Evolutionary conservation across 2,113 vertebrate genomes (phyloP).

Genomic region (Lophochroa leadbeateri): DNA sequence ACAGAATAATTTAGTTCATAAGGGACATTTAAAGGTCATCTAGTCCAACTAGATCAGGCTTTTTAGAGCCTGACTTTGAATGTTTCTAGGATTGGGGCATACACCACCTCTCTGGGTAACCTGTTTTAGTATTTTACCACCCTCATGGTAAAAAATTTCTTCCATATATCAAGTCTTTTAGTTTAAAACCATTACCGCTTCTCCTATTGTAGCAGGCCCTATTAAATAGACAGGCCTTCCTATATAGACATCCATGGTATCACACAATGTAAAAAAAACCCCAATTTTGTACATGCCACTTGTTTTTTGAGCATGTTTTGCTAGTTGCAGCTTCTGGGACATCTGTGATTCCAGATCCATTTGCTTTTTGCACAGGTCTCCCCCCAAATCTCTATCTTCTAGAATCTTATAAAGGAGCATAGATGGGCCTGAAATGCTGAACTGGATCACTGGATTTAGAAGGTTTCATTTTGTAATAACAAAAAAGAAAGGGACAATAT

Average conservation of each 20-base stretch:
- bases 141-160: not conserved
- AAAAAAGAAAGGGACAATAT: not conserved
- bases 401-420: not conserved
- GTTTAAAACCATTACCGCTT: not conserved
- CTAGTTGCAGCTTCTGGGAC: not conserved
- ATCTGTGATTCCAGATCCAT: not conserved
- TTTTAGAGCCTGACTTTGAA: not conserved
- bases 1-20: not conserved
- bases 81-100: not conserved
- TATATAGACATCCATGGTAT: fast-evolving
- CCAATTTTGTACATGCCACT: fast-evolving
- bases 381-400: not conserved
- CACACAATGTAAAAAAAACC: not conserved
- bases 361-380: not conserved
- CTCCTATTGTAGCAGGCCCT: not conserved
- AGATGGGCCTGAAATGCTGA: not conserved
- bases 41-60: not conserved
- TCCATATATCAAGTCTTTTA: not conserved
- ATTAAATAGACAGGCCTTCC: not conserved
- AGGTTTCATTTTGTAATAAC: not conserved
- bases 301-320: not conserved
- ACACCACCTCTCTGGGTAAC: not conserved
- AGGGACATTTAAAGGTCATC: not conserved
- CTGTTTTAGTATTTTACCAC: not conserved
- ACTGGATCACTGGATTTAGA: not conserved